Conservation (phyloP, 2,797 vertebrate genomes). For the Takifugu rubripes region DNA sequence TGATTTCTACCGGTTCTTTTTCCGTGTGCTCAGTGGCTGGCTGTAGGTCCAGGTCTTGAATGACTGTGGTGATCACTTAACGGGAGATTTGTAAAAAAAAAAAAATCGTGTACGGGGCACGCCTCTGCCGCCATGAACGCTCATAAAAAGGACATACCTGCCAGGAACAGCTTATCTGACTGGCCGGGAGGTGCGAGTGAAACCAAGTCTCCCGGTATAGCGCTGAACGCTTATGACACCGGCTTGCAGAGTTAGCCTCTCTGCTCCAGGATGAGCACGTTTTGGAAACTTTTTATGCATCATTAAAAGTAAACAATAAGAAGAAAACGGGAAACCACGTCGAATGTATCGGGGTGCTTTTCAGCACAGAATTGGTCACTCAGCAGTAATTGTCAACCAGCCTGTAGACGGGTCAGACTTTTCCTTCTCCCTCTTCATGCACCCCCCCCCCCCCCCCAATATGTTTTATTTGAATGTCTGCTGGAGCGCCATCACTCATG, state of each 20-base stretch:
- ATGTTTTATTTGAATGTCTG: slow-evolving; percentile 48
- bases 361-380: neutral
- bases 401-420: slow-evolving; percentile 2
- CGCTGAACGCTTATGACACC: neutral
- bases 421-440: neutral
- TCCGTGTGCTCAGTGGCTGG: slow-evolving; percentile 40
- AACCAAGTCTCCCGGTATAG: slow-evolving; percentile 14
- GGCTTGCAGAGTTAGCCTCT: too few relatives aligned
- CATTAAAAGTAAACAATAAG: too few relatives aligned
- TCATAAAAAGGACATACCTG: slow-evolving; percentile 63
- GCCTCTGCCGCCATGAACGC: slow-evolving; percentile 69
- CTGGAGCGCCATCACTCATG: slow-evolving; percentile 55
- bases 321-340: too few relatives aligned
- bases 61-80: slow-evolving; percentile 94
- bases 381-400: neutral
- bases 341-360: too few relatives aligned
- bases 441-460: neutral
- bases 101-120: slow-evolving; percentile 82
- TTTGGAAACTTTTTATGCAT: too few relatives aligned
- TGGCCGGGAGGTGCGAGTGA: slow-evolving; percentile 30
- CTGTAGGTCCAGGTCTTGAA: slow-evolving; percentile 84
- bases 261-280: too few relatives aligned
- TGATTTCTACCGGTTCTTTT: slow-evolving; percentile 76
- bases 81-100: slow-evolving; percentile 89
- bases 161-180: slow-evolving; percentile 25